Evolutionary conservation across 2,888 invertebrate species (phyloP), one percentile per base, ranked within the genome.

Genomic region (Pristionchus arcanus): DNA sequence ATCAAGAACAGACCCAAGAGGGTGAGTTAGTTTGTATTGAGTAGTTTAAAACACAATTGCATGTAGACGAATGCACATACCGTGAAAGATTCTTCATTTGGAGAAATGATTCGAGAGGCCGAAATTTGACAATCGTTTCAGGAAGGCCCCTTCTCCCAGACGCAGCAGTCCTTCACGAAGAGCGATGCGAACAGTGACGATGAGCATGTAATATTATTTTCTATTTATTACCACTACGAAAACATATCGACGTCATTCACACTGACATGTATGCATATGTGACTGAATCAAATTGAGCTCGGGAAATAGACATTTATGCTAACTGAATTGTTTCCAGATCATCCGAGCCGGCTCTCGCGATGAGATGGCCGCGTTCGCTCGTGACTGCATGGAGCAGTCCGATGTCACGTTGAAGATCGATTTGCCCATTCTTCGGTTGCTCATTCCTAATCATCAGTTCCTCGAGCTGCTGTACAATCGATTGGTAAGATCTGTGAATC

Each of bases 381-480:
- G 95, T 19, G 93, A 94, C 28, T 95, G 95, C 55, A 85, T 94
- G 15, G 87, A 90, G 87, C 95, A 95, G 87, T 94, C 95, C 2
- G 92, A 92, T 59, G 92, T 96, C 91, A 91, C 93, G 16, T 89
- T 96, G 7, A 95, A 95, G 28, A 92, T 96, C 53, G 92, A 92
- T n/a, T 91, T 96, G 53, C 96, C 96, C 15, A 91, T 92, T 34
- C 94, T 96, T n/a, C 94, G 95, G 49, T 91, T 95, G 16, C 94
- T 93, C 87, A 90, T 96, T 49, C 95, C 95, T 0, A 94, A 94
- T 91, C 95, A 96, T 90, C 92, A 94, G 11, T 95, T 96, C 93
- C 95, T 95, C 91, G 96, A 96, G 92, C 91, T 96, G 19, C 91
- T 96, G 3, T 96, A 96, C 93, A 96, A 96, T 94, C 95, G 96